These are phyloP conservation scores for Leptinotarsa peninsularis DNA, from an alignment of 2,888 invertebrate species.

Conservation along the genomic window DNA sequence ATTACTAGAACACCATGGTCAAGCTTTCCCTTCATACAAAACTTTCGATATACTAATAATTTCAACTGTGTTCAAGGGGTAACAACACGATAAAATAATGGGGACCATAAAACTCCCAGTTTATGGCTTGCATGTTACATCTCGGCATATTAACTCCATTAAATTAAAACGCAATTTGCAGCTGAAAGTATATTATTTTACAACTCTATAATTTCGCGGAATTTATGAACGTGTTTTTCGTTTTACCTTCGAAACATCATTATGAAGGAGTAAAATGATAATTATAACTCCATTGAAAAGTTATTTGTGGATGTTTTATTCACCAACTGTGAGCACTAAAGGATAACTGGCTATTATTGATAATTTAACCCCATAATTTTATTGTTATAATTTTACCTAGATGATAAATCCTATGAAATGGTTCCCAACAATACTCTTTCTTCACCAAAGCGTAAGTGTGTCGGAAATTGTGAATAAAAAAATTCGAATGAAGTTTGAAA, in stretches of 20 bases:
- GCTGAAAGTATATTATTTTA: conserved; percentile 16
- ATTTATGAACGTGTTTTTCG: conserved; percentile 3
- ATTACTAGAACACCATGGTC: background rate
- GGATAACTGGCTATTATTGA: background rate
- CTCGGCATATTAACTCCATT: conserved; percentile 18
- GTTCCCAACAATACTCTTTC: too few relatives aligned
- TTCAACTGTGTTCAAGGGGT: background rate
- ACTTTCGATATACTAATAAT: background rate
- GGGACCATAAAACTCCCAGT: conserved; percentile 4
- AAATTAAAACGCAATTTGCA: conserved; percentile 27
- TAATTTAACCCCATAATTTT: too few relatives aligned
- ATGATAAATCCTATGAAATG: too few relatives aligned
- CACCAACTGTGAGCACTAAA: background rate
- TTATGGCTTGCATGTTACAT: conserved; percentile 17
- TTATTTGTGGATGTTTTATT: conserved; percentile 2
- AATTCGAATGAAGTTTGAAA: too few relatives aligned
- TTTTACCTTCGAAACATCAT: background rate
- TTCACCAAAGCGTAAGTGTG: too few relatives aligned
- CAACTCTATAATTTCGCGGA: conserved; percentile 15
- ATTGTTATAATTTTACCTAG: too few relatives aligned
- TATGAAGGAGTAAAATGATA: background rate
- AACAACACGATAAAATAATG: conserved; percentile 9
- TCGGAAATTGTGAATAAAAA: too few relatives aligned
- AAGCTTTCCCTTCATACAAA: background rate
- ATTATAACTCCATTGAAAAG: conserved; percentile 6